Conservation (phyloP, 1,140 invertebrate species). For the Ceratina australensis region DNA sequence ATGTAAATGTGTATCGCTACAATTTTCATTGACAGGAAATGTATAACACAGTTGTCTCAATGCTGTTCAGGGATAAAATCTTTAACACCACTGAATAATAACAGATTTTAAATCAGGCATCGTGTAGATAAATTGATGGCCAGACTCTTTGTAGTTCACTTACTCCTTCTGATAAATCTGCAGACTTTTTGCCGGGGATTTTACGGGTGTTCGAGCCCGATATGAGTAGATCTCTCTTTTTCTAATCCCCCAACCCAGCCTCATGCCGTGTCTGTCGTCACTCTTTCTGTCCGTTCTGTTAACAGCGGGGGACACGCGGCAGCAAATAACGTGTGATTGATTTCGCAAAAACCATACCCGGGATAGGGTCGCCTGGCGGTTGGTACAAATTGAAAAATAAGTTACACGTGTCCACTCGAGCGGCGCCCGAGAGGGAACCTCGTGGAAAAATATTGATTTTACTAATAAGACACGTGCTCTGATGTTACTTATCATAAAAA, state of each 20-base stretch:
- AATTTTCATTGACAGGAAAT: no score
- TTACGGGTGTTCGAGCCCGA: slow-evolving; percentile 67
- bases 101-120: neutral
- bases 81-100: neutral
- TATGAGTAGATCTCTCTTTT: slow-evolving; percentile 66
- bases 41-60: no score
- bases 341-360: slow-evolving; percentile 70
- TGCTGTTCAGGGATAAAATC: no score
- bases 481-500: no score
- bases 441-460: no score
- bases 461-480: no score
- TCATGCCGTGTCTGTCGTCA: slow-evolving; percentile 36
- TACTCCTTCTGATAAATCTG: slow-evolving; percentile 65
- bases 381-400: slow-evolving; percentile 75
- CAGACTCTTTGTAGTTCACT: neutral
- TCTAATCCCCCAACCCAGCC: slow-evolving; percentile 32
- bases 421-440: no score
- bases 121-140: neutral
- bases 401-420: slow-evolving; percentile 64
- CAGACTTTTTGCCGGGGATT: slow-evolving; percentile 55
- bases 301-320: slow-evolving; percentile 55
- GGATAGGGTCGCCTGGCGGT: slow-evolving; percentile 45
- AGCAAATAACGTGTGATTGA: slow-evolving; percentile 76
- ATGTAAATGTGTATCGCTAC: no score
- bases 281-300: slow-evolving; percentile 60